These are phyloP conservation scores for Stomorhina lunata DNA, from an alignment of 2,888 invertebrate species.

Conservation along the genomic window DNA sequence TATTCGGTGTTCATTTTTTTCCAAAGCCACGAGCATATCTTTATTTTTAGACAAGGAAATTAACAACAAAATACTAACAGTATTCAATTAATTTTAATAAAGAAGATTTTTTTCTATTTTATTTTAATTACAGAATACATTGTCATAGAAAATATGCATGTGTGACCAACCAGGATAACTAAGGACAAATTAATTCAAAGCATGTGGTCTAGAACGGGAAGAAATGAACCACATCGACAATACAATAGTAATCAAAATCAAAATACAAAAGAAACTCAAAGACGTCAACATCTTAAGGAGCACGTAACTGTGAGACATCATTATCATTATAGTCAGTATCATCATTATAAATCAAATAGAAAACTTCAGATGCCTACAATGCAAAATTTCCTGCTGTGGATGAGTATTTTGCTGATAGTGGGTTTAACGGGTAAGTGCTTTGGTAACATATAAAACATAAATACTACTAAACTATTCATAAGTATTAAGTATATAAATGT, in stretches of 20 bases:
- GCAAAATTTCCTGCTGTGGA: slow-evolving; percentile 39
- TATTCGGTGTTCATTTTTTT: no score
- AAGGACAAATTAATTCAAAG: slow-evolving; percentile 46
- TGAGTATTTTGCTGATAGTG: slow-evolving; percentile 25
- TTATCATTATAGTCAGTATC: no score
- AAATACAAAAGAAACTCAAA: background rate
- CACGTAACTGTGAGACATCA: slow-evolving; percentile 22
- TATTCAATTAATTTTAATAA: background rate
- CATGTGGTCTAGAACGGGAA: slow-evolving; percentile 44
- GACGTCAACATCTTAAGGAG: background rate
- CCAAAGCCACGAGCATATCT: no score
- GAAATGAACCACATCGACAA: slow-evolving; percentile 46
- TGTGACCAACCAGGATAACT: slow-evolving; percentile 33
- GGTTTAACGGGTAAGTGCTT: slow-evolving; percentile 45
- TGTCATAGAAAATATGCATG: slow-evolving; percentile 36
- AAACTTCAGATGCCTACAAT: slow-evolving; percentile 35
- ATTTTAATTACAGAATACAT: slow-evolving; percentile 31
- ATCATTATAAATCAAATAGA: background rate
- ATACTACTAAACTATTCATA: no score
- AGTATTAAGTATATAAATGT: no score
- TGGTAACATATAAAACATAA: no score
- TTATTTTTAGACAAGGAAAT: no score
- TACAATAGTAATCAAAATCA: slow-evolving; percentile 7
- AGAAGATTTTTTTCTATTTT: background rate
- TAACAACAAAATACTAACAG: background rate